A percentile compares a stretch with the other conserved stretches of the same genome.
Evolutionary conservation across 2,113 vertebrate species (phyloP).

Genomic region (Antennarius striatus): DNA sequence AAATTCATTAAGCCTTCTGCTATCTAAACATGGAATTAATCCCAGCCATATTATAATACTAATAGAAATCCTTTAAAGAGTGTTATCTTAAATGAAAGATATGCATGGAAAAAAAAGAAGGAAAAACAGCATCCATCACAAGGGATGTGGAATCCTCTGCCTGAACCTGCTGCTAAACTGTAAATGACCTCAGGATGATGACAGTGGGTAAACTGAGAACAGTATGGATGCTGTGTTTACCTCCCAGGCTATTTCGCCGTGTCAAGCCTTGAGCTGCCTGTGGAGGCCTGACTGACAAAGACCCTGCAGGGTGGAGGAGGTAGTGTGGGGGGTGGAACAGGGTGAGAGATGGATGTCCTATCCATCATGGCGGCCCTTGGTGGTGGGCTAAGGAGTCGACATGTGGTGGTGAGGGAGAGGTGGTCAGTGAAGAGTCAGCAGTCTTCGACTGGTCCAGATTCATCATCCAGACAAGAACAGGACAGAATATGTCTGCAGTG

Average conservation of each 20-base stretch:
- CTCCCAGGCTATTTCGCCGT: conserved; percentile 62
- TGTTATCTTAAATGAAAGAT: conserved; percentile 56
- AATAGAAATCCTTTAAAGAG: conserved; percentile 45
- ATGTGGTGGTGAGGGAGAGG: conserved; percentile 69
- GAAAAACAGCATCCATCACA: conserved; percentile 40
- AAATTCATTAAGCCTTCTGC: conserved; percentile 45
- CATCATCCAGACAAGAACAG: conserved; percentile 75
- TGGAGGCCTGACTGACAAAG: conserved; percentile 71
- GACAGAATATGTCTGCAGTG: conserved; percentile 65
- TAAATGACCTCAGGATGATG: conserved; percentile 71
- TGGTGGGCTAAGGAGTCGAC: conserved; percentile 66
- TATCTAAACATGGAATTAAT: conserved; percentile 62
- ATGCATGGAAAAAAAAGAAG: conserved; percentile 24
- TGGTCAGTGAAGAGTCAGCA: conserved; percentile 78
- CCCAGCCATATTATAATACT: conserved; percentile 51
- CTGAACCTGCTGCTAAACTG: conserved; percentile 67
- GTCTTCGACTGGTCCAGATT: conserved; percentile 73
- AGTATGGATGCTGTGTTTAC: conserved; percentile 72
- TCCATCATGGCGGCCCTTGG: conserved; percentile 70
- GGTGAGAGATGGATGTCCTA: conserved; percentile 72
- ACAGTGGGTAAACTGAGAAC: conserved; percentile 65
- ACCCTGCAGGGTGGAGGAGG: conserved; percentile 50
- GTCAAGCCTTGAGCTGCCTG: conserved; percentile 61
- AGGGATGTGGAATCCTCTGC: conserved; percentile 39
- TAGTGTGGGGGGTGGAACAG: neutral